These are phyloP conservation scores for Trididemnum clinides DNA, from an alignment of 23 tunicate genomes.

Conservation along the genomic window DNA sequence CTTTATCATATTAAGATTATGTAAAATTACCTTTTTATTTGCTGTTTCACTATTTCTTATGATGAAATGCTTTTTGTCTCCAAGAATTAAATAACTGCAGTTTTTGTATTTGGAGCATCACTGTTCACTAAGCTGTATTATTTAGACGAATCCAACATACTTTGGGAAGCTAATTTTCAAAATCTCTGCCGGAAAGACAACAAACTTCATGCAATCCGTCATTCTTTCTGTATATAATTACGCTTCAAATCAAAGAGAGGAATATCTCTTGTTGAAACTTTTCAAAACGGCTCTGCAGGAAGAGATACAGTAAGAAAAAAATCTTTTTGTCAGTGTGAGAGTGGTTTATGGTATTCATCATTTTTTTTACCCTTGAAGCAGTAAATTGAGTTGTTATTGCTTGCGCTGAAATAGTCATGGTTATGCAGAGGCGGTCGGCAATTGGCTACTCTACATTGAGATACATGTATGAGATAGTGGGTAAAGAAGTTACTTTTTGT, in stretches of 20 bases:
- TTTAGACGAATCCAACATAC: conserved; percentile 93
- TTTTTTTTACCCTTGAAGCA: too few relatives aligned
- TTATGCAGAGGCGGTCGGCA: too few relatives aligned
- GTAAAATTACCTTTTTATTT: not conserved
- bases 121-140: not conserved
- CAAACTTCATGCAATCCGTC: conserved; percentile 92
- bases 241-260: conserved; percentile 92
- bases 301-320: conserved; percentile 83
- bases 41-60: not conserved
- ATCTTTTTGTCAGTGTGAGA: not conserved
- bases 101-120: too few relatives aligned
- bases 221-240: conserved; percentile 86
- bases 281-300: conserved; percentile 96
- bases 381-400: too few relatives aligned
- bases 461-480: too few relatives aligned
- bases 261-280: conserved; percentile 90
- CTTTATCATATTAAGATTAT: too few relatives aligned
- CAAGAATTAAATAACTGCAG: too few relatives aligned
- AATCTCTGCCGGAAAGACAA: conserved; percentile 79
- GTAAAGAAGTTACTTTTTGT: too few relatives aligned
- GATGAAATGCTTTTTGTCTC: too few relatives aligned
- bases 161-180: conserved; percentile 93
- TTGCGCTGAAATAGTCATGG: too few relatives aligned
- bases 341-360: too few relatives aligned
- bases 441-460: too few relatives aligned